Base-by-base conservation (phyloP, 2,888 invertebrate genomes). In the Cheilosia grossa region DNA sequence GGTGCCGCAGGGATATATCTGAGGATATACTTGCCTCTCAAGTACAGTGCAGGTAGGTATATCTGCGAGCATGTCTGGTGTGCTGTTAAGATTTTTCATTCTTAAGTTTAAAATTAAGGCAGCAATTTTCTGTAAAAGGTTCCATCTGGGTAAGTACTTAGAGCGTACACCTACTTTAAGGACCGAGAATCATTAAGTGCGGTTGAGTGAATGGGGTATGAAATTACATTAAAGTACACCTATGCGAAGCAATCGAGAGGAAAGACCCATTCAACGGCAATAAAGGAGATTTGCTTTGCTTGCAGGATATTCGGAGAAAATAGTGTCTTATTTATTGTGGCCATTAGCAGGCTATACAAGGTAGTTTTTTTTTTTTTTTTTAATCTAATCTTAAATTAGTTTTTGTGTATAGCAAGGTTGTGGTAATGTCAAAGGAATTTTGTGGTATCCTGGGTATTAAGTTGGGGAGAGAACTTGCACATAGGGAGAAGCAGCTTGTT, bases 121-220 rank as follows among this genome's bases (percentile, higher is more conserved):
- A 61, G 24, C 63, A 63, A 49, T 49, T 63, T 63, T 63, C 17
- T 63, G 44, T 59, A 59, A 42, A 27, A 33, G 9, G 17, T 44
- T 37, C 17, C 42, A 21, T 63, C 30, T 47, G 24, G 30, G 13
- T 66, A 17, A 53, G 66, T 66, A 17, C 40, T 19, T 37, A 53
- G 51, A 44, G 44, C 15, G 49, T 47, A 56, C 47, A 17, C 56
- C 24, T 21, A 51, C 51, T 69, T 56, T 30, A 42, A 56, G 47
- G 47, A 37, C 56, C 10, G 56, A 47, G n/a, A 56, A 47, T 56
- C 56, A 69, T 69, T 69, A 69, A 33, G 47, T 47, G 44, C 54
- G 56, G 56, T 69, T 56, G 69, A 69, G 19, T 69, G 30, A 44
- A 56, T 33, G 30, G 56, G 42, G 69, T 69, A 37, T 56, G 40